Percentiles rank a stretch among this genome's conserved stretches.
Conservation (phyloP, 2,113 vertebrate species). For the Oxyura jamaicensis region DNA sequence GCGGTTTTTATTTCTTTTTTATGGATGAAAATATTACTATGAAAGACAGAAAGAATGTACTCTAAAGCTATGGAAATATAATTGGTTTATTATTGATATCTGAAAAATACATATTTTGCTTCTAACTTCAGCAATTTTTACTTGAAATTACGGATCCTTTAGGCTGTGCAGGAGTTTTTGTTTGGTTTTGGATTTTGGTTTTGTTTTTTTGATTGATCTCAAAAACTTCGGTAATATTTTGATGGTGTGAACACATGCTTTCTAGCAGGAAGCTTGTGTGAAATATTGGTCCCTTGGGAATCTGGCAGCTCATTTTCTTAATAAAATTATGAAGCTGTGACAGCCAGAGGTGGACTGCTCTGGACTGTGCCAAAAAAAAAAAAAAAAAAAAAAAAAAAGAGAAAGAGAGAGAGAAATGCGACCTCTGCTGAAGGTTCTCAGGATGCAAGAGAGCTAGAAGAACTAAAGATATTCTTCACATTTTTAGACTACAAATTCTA, state of each 20-base stretch:
- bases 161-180: neutral
- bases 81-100: neutral
- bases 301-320: neutral
- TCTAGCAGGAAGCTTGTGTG: neutral
- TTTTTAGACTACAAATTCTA: neutral
- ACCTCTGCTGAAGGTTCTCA: neutral
- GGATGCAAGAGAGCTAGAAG: neutral
- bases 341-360: neutral
- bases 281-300: neutral
- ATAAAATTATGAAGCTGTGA: neutral
- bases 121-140: neutral
- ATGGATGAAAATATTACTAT: neutral
- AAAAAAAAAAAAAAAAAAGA: neutral
- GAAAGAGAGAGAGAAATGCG: neutral
- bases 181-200: too few relatives aligned
- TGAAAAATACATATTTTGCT: neutral
- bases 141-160: neutral
- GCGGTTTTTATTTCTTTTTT: rapidly evolving
- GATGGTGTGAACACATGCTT: neutral
- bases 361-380: neutral
- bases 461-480: neutral
- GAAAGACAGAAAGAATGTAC: neutral
- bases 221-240: neutral
- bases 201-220: rapidly evolving
- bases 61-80: neutral